phyloP scores from a whole-genome alignment of 2,113 vertebrate species.

The Ifrita kowaldi region DNA sequence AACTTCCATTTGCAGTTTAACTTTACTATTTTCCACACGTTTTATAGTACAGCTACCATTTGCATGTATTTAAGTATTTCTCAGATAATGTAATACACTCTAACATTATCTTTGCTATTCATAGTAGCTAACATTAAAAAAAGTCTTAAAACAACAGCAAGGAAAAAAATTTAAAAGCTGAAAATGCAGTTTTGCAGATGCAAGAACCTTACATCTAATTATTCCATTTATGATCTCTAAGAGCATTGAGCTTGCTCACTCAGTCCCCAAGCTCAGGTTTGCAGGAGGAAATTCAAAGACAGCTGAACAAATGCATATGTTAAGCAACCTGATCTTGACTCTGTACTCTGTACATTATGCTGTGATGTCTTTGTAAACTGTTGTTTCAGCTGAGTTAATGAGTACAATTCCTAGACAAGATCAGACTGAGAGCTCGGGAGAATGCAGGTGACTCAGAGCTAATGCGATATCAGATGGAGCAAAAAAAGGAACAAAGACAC shows the following conservation, averaged over 20 bases:
- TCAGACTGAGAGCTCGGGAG: background rate
- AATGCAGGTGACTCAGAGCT: background rate
- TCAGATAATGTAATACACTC: background rate
- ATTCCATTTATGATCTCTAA: background rate
- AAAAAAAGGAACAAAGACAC: background rate
- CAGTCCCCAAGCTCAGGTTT: background rate
- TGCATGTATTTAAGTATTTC: background rate
- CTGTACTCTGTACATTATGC: background rate
- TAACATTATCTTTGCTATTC: background rate
- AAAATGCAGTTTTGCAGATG: background rate
- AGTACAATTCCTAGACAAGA: background rate
- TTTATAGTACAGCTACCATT: background rate
- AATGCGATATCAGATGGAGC: background rate
- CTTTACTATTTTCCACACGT: background rate
- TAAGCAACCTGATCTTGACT: slow-evolving; percentile 7
- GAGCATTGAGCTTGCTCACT: background rate
- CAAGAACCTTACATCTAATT: background rate
- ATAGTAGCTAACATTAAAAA: background rate
- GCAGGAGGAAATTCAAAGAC: background rate
- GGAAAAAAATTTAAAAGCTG: background rate
- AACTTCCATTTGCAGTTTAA: background rate
- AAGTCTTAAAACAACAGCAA: background rate
- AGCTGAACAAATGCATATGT: background rate
- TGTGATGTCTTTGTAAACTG: background rate
- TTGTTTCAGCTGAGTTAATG: background rate